Conservation (phyloP, 2,888 invertebrate species). For the Lasioglossum zephyrum region DNA sequence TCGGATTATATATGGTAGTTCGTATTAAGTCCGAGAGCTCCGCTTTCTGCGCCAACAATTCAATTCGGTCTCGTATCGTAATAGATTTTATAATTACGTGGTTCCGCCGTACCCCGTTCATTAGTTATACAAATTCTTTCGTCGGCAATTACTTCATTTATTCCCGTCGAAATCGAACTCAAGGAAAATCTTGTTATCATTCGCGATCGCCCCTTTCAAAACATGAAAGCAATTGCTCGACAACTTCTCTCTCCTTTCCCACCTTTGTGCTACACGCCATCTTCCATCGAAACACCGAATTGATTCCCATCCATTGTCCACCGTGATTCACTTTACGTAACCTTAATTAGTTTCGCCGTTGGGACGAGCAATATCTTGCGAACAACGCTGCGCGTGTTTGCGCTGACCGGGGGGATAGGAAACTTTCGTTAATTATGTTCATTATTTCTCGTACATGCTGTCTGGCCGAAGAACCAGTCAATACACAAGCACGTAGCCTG, state of each 20-base stretch:
- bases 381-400: not conserved
- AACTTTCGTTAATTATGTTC: slow-evolving; percentile 1
- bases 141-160: not conserved
- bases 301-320: slow-evolving; percentile 6
- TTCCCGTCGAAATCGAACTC: not conserved
- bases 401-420: not conserved
- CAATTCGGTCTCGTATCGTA: not conserved
- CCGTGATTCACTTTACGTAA: not conserved
- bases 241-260: not conserved
- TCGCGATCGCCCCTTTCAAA: not conserved
- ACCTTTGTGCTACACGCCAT: not conserved
- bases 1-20: slow-evolving; percentile 31
- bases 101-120: not conserved
- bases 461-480: not conserved
- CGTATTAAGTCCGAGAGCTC: not conserved
- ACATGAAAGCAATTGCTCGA: not conserved
- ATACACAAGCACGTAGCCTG: not conserved
- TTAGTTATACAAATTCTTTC: not conserved
- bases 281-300: slow-evolving; percentile 12
- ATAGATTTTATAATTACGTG: slow-evolving; percentile 8
- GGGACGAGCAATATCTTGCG: not conserved
- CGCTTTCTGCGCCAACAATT: not conserved
- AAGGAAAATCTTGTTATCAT: not conserved
- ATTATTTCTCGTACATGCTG: not conserved
- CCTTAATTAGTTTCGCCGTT: slow-evolving; percentile 1